phyloP scores from a whole-genome alignment of 2,888 invertebrate species.

The Pollenia angustigena region DNA sequence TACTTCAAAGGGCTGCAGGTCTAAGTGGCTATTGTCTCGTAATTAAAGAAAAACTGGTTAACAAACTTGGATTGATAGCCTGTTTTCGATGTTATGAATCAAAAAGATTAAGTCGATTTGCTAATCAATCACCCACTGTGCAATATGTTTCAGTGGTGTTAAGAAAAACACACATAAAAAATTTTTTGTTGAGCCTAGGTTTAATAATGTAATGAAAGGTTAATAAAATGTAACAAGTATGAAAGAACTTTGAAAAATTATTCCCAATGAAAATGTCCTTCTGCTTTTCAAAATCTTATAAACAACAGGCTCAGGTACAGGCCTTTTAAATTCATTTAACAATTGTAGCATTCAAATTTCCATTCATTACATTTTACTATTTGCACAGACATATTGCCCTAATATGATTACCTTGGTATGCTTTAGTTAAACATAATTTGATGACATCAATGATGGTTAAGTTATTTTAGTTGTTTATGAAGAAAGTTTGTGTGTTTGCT shows the following conservation, averaged over 20 bases:
- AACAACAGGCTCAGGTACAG: too few relatives aligned
- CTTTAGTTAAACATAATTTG: constrained; percentile 39
- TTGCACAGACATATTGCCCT: constrained; percentile 8
- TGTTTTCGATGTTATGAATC: too few relatives aligned
- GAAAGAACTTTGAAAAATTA: not conserved
- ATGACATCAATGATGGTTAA: constrained; percentile 22
- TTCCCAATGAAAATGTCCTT: not conserved
- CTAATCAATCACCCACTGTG: not conserved
- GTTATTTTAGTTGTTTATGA: not conserved
- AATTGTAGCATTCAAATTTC: constrained; percentile 52
- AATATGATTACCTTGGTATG: constrained; percentile 36
- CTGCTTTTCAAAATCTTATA: constrained; percentile 5
- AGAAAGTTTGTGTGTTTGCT: constrained; percentile 39
- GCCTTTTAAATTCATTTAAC: not conserved
- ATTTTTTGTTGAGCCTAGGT: constrained; percentile 65
- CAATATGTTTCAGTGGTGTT: constrained; percentile 37
- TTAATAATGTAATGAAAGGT: constrained; percentile 47
- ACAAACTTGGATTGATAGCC: too few relatives aligned
- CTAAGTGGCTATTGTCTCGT: too few relatives aligned
- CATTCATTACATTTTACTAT: constrained; percentile 62
- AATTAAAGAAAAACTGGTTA: too few relatives aligned
- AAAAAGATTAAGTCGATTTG: too few relatives aligned
- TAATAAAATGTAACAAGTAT: constrained; percentile 20
- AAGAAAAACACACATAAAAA: constrained; percentile 70
- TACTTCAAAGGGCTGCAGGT: too few relatives aligned